Evolutionary conservation across 2,113 vertebrate genomes (phyloP), one percentile per base, ranked within the genome.

Genomic region (Rhipidura dahli): DNA sequence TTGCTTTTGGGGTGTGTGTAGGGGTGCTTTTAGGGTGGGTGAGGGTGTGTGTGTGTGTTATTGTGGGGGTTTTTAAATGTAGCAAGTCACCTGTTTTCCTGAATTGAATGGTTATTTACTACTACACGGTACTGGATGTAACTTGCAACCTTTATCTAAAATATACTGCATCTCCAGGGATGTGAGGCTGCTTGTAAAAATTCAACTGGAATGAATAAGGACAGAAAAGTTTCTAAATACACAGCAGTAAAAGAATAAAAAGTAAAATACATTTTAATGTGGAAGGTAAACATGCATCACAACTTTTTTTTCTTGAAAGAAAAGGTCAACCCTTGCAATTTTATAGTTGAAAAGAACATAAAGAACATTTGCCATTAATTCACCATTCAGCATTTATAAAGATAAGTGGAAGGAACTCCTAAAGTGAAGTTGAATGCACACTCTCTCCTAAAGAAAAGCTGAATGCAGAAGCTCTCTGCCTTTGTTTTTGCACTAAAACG

Each of bases 271-370:
- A 33, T 79, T 76, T 33, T 54, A 63, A n/a, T 3, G 2, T 60
- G 15, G 18, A 87, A 87, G 15, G 45, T 47, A 60, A 84, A 81
- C 54, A 81, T 3, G 44, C 17, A 35, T 16, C 63, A 68, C 5
- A 44, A 49, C 24, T 64, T 47, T 2, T 53, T 78, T 73, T 80
- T 87, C 37, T 61, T 89, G 27, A 61, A 84, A 87, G 15, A 73
- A 66, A 8, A 92, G 20, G 16, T 66, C 26, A 63, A 53, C 20
- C 4, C 23, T 21, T 88, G 63, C 8, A n/a, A 59, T 63, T 81
- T 33, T 26, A 8, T 39, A 83, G 44, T 37, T 8, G 2, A 33
- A 40, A 78, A 81, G 51, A 84, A 44, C 0, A 0, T 30, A 50
- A 64, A 60, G 28, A 90, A 83, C 85, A 86, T 49, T 21, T 27